A percentile compares a stretch with the other conserved stretches of the same genome.
These are phyloP conservation scores for Kryphioiulus occultus DNA, from an alignment of 2,888 invertebrate species.

Conservation along the genomic window DNA sequence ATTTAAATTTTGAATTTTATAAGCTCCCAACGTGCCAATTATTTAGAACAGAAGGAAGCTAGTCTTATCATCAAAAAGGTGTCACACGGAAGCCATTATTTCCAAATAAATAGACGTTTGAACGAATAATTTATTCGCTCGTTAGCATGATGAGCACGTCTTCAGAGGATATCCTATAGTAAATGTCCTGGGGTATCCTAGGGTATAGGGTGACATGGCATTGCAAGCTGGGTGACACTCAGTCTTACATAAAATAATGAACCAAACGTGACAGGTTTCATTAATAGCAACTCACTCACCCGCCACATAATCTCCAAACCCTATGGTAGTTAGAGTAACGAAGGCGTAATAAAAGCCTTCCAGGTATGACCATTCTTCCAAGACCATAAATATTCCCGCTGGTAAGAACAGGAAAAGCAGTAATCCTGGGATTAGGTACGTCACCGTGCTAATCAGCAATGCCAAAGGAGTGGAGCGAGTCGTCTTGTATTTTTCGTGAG, in stretches of 20 bases:
- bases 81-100: background rate
- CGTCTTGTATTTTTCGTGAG: constrained; percentile 64
- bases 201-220: too few species aligned
- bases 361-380: constrained; percentile 86
- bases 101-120: background rate
- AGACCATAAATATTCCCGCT: constrained; percentile 80
- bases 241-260: background rate
- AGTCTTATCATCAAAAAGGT: background rate
- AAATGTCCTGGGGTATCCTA: background rate
- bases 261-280: background rate
- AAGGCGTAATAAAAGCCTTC: constrained; percentile 85
- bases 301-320: constrained; percentile 92
- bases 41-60: background rate
- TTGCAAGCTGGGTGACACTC: background rate
- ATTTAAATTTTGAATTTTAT: too few species aligned
- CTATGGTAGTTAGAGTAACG: constrained; percentile 68
- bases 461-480: constrained; percentile 67
- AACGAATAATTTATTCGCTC: background rate
- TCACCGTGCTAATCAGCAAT: constrained; percentile 78
- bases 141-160: background rate
- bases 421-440: constrained; percentile 88
- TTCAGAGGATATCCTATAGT: background rate
- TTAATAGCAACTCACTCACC: constrained; percentile 66
- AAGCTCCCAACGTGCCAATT: background rate
- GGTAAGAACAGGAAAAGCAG: constrained; percentile 86